phyloP scores from a whole-genome alignment of 1,140 invertebrate species.

The Drosophila arizonae region DNA sequence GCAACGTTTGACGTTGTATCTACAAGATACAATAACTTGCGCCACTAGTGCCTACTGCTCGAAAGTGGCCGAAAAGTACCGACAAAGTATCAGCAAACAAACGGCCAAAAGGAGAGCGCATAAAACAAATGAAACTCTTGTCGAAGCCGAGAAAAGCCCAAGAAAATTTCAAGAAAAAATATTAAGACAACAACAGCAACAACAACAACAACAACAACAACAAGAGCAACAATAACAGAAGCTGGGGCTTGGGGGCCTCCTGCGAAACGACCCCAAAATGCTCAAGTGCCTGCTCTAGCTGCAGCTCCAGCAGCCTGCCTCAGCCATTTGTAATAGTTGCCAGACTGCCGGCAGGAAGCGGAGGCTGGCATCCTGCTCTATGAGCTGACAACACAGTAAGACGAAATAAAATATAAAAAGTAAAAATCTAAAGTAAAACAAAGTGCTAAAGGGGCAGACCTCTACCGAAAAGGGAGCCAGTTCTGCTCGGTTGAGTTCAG shows the following conservation, averaged over 20 bases:
- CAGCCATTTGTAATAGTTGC: conserved; percentile 76
- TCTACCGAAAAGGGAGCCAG: conserved; percentile 31
- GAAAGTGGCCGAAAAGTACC: conserved; percentile 80
- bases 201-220: not conserved
- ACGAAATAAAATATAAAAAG: conserved; percentile 67
- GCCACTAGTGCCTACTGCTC: conserved; percentile 66
- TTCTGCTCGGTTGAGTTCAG: conserved; percentile 10
- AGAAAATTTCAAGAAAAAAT: conserved; percentile 80
- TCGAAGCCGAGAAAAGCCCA: conserved; percentile 72
- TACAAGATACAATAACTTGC: conserved; percentile 81
- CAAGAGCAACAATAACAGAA: not conserved
- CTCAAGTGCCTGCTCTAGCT: conserved; percentile 57
- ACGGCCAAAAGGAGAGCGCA: conserved; percentile 70
- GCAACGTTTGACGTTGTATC: conserved; percentile 68
- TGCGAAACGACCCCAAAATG: conserved; percentile 35
- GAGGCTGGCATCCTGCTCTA: conserved; percentile 11
- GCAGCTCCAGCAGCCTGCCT: conserved; percentile 3
- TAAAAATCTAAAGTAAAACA: conserved; percentile 73
- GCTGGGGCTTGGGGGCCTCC: too few species aligned
- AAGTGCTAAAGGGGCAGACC: conserved; percentile 49
- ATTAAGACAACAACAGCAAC: conserved; percentile 75
- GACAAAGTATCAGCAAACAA: conserved; percentile 80
- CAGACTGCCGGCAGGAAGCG: conserved; percentile 37
- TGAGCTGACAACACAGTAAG: conserved; percentile 60
- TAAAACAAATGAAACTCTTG: conserved; percentile 81